Percentiles rank a stretch among this genome's conserved stretches.
These are phyloP conservation scores for Diplodus sargus DNA, from an alignment of 2,797 vertebrate species.

Conservation along the genomic window DNA sequence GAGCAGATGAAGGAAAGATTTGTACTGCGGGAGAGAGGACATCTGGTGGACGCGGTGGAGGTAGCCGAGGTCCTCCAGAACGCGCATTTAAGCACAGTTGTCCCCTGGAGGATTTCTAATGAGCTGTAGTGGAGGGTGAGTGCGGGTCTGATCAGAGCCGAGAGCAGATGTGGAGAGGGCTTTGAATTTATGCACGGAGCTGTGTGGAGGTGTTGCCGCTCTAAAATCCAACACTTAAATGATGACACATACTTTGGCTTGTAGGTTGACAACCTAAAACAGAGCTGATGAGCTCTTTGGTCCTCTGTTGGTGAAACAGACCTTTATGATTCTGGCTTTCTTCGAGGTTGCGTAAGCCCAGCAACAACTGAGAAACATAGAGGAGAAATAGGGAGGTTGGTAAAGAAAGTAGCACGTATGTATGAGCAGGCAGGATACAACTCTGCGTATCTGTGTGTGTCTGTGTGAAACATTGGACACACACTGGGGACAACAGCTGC, in stretches of 20 bases:
- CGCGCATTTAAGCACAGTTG: conserved; percentile 31
- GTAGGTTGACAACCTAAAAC: not conserved
- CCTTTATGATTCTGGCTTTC: conserved; percentile 28
- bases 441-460: conserved; percentile 24
- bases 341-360: conserved; percentile 40
- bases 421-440: conserved; percentile 38
- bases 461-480: conserved; percentile 34
- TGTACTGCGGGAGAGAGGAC: conserved; percentile 42
- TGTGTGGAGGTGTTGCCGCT: conserved; percentile 30
- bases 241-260: conserved; percentile 17
- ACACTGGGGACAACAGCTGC: conserved; percentile 71
- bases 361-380: conserved; percentile 14
- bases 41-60: conserved; percentile 64
- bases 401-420: conserved; percentile 10
- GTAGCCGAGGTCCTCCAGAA: conserved; percentile 38
- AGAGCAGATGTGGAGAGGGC: conserved; percentile 65
- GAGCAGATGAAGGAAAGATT: conserved; percentile 28
- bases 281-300: not conserved
- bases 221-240: conserved; percentile 50
- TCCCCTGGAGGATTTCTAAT: conserved; percentile 65
- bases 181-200: conserved; percentile 39
- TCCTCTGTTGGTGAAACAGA: conserved; percentile 32
- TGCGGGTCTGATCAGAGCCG: conserved; percentile 44
- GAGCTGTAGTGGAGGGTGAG: conserved; percentile 61
- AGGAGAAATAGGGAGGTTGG: conserved; percentile 14